Evolutionary conservation across 37 sponge, comb jelly and placozoan genomes (phyloP).

Genomic region (Ianthella basta): DNA sequence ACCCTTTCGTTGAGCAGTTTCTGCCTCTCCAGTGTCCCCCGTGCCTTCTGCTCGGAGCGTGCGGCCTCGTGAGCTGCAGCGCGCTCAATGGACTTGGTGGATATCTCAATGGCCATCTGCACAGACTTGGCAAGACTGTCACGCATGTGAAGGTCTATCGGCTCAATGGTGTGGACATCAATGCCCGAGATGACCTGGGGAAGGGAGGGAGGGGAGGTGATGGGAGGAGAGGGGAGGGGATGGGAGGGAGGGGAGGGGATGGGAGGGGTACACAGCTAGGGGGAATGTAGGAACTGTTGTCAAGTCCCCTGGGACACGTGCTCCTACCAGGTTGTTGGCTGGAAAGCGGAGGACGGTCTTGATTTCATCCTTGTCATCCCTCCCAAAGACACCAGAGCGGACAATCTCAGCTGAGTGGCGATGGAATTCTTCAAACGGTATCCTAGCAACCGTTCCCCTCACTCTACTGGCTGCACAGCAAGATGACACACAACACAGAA

Average conservation of each 20-base stretch:
- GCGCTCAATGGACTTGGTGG: slow-evolving; percentile 91
- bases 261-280: too few relatives aligned
- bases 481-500: not conserved
- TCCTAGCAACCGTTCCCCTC: slow-evolving; percentile 77
- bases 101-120: slow-evolving; percentile 96
- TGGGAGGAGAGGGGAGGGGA: too few relatives aligned
- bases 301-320: too few relatives aligned
- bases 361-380: slow-evolving; percentile 67
- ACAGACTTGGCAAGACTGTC: slow-evolving; percentile 93
- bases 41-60: slow-evolving; percentile 89
- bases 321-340: slow-evolving; percentile 91
- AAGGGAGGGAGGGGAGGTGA: too few relatives aligned
- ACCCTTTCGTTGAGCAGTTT: slow-evolving; percentile 86
- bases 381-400: slow-evolving; percentile 78
- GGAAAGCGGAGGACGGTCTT: slow-evolving; percentile 51
- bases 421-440: slow-evolving; percentile 94
- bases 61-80: slow-evolving; percentile 88
- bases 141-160: slow-evolving; percentile 85
- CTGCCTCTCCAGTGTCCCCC: slow-evolving; percentile 87
- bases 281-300: too few relatives aligned
- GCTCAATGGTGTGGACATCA: slow-evolving; percentile 93
- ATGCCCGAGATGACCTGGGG: slow-evolving; percentile 80
- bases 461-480: slow-evolving; percentile 69
- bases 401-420: slow-evolving; percentile 86
- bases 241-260: too few relatives aligned